Percentiles rank a stretch among this genome's conserved stretches.
phyloP scores from a whole-genome alignment of 2,113 vertebrate species.

The Chloropsis cyanopogon region DNA sequence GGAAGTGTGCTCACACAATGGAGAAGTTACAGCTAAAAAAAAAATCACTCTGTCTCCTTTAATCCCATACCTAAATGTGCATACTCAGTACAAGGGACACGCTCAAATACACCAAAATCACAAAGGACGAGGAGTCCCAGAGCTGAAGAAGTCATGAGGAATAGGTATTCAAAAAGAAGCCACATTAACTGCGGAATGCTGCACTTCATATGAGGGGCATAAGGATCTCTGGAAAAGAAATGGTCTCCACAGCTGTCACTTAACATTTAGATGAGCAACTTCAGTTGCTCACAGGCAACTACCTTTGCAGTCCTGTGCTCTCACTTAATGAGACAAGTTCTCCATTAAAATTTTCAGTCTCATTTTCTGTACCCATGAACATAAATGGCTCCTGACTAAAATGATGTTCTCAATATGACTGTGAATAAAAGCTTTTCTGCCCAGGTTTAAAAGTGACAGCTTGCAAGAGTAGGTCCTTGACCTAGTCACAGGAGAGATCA shows the following conservation, averaged over 20 bases:
- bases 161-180: background rate
- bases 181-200: background rate
- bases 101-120: background rate
- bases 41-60: background rate
- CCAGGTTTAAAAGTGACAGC: background rate
- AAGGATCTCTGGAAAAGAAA: background rate
- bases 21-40: background rate
- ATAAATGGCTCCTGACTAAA: background rate
- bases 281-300: background rate
- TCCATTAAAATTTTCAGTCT: background rate
- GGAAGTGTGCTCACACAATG: background rate
- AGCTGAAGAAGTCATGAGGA: background rate
- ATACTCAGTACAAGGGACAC: background rate
- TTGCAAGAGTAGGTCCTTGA: background rate
- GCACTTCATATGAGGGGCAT: background rate
- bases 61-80: background rate
- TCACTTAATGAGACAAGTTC: background rate
- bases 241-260: background rate
- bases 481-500: background rate
- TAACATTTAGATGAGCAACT: background rate
- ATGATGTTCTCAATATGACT: accelerated
- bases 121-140: background rate
- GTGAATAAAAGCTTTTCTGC: background rate
- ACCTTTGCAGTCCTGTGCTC: background rate
- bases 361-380: background rate